Percentiles rank a stretch among this genome's conserved stretches.
These are phyloP conservation scores for Calcarius lapponicus DNA, from an alignment of 2,797 vertebrate genomes.

Conservation along the genomic window DNA sequence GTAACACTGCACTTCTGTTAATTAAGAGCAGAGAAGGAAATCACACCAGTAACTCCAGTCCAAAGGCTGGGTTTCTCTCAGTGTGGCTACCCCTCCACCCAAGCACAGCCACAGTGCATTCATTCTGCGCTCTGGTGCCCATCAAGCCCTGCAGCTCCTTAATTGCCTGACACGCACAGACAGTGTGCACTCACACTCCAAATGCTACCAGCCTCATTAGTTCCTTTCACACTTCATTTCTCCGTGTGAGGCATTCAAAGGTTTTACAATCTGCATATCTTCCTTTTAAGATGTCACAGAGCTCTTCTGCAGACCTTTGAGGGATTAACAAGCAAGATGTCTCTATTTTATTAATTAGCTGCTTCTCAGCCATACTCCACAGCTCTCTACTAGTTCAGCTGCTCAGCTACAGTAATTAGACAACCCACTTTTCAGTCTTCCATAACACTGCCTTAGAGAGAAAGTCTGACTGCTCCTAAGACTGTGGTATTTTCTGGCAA, in stretches of 20 bases:
- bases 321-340: constrained; percentile 21
- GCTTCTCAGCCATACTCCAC: background rate
- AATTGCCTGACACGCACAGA: background rate
- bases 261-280: constrained; percentile 37
- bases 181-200: background rate
- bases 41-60: background rate
- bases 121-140: background rate
- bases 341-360: constrained; percentile 51
- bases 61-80: background rate
- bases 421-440: constrained; percentile 8
- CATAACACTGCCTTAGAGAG: background rate
- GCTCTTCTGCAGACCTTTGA: constrained; percentile 42
- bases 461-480: constrained; percentile 1
- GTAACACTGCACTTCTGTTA: background rate
- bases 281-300: constrained; percentile 27
- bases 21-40: constrained; percentile 2
- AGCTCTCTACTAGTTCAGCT: constrained; percentile 24
- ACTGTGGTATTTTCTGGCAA: constrained; percentile 23
- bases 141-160: background rate
- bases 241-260: background rate
- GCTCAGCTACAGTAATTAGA: constrained; percentile 46
- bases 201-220: constrained; percentile 35
- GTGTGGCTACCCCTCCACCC: background rate
- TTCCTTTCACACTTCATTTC: constrained; percentile 42
- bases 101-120: background rate